Evolutionary conservation across 2,888 invertebrate species (phyloP), one percentile per base, ranked within the genome.

Genomic region (Drosophila putrida): DNA sequence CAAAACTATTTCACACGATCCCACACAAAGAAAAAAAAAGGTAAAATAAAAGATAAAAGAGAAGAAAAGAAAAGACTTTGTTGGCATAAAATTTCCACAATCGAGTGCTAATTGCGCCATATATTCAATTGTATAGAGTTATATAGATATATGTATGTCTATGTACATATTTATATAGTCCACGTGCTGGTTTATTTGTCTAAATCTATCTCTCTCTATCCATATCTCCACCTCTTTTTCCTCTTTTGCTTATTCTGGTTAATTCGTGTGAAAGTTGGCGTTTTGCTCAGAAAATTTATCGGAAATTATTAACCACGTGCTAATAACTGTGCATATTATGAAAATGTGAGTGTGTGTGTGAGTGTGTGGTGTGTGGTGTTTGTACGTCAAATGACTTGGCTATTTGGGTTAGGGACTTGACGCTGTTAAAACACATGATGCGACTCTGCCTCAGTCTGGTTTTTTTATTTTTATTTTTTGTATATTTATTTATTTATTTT

Each of bases 1-100:
- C 53, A 68, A 66, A 68, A 66, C 51, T 25, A 71, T 67, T 71
- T 81, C 87, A 87, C 87, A 83, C 87, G 87, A 81, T 67, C 54
- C 68, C 57, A 44, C 50, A 61, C 36, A 67, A 67, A 47, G 44
- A 15, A 38, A n/a, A 38, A 57, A 67, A 67, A 13, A 36, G n/a
- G 20, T 3, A 20, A 50, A 39, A 36, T 9, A 15, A 38, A 10
- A 10, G 13, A 41, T 13, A 20, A 49, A 28, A 11, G 11, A n/a
- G 28, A 20, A 11, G 15, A 27, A 27, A 13, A 51, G 36, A 79
- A 75, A 78, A 59, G 66, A 57, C 35, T 63, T 65, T 83, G 75
- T 81, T 83, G 81, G 78, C 60, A 69, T 64, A 71, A 86, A 83
- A 47, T 84, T 88, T 82, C 88, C 78, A 84, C 86, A 85, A 88